phyloP scores from a whole-genome alignment of 1,140 invertebrate species.

The Drosophila takahashii region DNA sequence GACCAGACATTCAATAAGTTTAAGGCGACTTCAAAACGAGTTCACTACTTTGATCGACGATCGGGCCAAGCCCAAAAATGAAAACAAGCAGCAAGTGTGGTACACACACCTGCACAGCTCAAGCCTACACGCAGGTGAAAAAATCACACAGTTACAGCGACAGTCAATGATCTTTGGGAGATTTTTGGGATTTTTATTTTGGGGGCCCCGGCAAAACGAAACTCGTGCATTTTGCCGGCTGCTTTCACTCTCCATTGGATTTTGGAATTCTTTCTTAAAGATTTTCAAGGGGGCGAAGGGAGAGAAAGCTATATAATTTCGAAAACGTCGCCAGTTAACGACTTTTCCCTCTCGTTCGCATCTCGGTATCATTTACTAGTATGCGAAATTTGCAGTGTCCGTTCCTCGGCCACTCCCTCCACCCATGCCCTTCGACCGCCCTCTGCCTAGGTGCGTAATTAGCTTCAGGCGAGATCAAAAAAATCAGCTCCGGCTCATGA shows the following conservation, averaged over 20 bases:
- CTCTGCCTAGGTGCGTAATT: constrained; percentile 48
- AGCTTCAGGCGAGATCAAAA: constrained; percentile 51
- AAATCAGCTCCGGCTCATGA: neutral
- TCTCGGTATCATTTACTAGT: constrained; percentile 19
- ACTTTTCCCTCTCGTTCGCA: constrained; percentile 5
- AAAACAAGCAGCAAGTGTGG: constrained; percentile 14
- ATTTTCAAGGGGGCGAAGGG: constrained; percentile 6
- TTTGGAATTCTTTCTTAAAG: constrained; percentile 63
- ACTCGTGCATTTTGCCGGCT: constrained; percentile 69
- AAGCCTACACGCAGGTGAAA: neutral
- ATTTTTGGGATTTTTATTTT: constrained; percentile 3
- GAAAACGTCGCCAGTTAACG: constrained; percentile 44
- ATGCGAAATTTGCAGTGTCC: constrained; percentile 55
- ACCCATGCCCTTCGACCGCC: constrained; percentile 8
- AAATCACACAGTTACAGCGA: constrained; percentile 34
- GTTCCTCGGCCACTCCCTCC: constrained; percentile 10
- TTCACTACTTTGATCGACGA: constrained; percentile 36
- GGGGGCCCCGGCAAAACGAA: constrained; percentile 30
- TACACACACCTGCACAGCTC: constrained; percentile 8
- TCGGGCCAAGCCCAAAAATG: constrained; percentile 48
- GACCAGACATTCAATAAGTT: constrained; percentile 19
- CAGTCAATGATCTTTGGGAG: constrained; percentile 63
- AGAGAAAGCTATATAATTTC: constrained; percentile 30
- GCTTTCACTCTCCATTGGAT: constrained; percentile 72
- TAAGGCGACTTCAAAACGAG: constrained; percentile 36